Base-by-base conservation (phyloP, 2,888 invertebrate genomes). In the Halictus ligatus region DNA sequence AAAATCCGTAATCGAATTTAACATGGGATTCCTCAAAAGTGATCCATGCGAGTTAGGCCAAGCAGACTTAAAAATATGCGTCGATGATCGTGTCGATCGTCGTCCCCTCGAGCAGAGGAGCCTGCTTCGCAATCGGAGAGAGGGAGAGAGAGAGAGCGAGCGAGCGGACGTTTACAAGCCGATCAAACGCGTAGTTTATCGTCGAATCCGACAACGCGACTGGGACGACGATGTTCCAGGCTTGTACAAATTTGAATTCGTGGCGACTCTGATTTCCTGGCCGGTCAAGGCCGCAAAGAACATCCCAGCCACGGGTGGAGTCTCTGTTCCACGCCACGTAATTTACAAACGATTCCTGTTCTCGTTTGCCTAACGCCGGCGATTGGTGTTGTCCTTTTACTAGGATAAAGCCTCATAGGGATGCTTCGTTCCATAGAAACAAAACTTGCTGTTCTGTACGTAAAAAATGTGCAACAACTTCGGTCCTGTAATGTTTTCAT, bases 121-220 rank as follows among this genome's bases (percentile, higher is more conserved):
- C 48, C 50, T n/a, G 6, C 40, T 25, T 67, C 75, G 76, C 35
- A 74, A 60, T 54, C 74, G 77, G 25, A 29, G 2, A 72, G 75
- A 35, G 64, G 35, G n/a, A n/a, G 64, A 6, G 64, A 29, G 1
- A 12, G 13, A 60, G 25, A 25, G 25, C 13, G 60, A 25, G 13
- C 21, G 48, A 77, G 54, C 72, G n/a, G 80, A 78, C 81, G 78
- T 86, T 86, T 86, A 86, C 86, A 85, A 81, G 86, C 81, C 85
- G 86, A 85, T 85, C 80, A 78, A 86, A 76, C 85, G 80, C 81
- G 75, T 85, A 85, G 80, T 86, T 86, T 86, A 86, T 85, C 80
- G 80, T 43, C 69, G 74, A 29, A 78, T 69, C 69, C 74, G 79
- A 74, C 72, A 25, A 46, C 25, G 73, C 43, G 69, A 69, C 69